Conservation (phyloP, 2,113 vertebrate species). For the Shinisaurus crocodilurus region DNA sequence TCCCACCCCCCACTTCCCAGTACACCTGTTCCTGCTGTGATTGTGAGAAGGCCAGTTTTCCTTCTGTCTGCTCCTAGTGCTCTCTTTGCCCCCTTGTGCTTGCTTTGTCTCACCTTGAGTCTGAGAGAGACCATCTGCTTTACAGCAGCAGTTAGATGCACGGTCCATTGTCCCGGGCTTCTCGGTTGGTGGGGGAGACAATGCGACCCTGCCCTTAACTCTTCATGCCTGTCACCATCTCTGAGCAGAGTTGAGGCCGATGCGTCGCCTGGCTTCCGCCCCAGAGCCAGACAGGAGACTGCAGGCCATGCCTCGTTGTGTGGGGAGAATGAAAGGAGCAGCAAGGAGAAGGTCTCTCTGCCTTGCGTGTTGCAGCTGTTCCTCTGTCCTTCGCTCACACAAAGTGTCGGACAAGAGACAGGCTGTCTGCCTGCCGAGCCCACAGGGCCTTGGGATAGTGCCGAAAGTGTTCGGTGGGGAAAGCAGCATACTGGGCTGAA, state of each 20-base stretch:
- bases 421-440: neutral
- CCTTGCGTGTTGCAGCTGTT: neutral
- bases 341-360: slow-evolving; percentile 30
- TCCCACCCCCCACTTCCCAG: neutral
- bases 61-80: slow-evolving; percentile 16
- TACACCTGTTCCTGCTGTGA: neutral
- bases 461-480: neutral
- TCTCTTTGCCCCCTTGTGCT: slow-evolving; percentile 60
- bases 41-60: slow-evolving; percentile 27
- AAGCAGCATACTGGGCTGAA: neutral
- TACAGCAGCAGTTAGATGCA: slow-evolving; percentile 46
- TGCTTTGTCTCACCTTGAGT: slow-evolving; percentile 73
- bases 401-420: slow-evolving; percentile 35
- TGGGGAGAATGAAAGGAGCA: rapidly evolving
- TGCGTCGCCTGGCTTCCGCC: neutral
- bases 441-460: neutral
- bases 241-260: neutral
- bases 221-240: slow-evolving; percentile 53
- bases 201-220: slow-evolving; percentile 56
- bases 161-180: slow-evolving; percentile 59
- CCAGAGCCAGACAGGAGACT: neutral
- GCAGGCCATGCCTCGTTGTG: neutral
- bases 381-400: slow-evolving; percentile 7
- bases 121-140: slow-evolving; percentile 71
- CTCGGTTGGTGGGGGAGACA: slow-evolving; percentile 48